Conservation (phyloP, 2,888 invertebrate species). For the Melanostoma mellinum region DNA sequence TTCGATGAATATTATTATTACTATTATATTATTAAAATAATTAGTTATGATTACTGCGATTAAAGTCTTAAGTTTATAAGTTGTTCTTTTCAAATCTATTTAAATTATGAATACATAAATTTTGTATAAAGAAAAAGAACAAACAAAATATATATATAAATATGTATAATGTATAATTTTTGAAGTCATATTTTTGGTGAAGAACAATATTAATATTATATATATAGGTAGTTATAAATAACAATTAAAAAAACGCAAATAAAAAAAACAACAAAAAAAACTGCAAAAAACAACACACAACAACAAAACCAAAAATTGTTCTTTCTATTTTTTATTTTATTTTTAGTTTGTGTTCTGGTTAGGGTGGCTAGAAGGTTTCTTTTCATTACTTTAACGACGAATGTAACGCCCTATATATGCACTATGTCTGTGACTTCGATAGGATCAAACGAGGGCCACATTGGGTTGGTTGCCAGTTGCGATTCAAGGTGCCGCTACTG, state of each 20-base stretch:
- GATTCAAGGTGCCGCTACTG: too few relatives aligned
- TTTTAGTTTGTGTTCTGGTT: slow-evolving; percentile 30
- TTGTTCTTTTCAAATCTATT: slow-evolving; percentile 73
- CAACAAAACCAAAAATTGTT: slow-evolving; percentile 54
- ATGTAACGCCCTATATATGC: too few relatives aligned
- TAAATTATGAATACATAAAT: slow-evolving; percentile 55
- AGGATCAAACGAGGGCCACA: too few relatives aligned
- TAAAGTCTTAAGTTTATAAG: slow-evolving; percentile 59
- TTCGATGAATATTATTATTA: slow-evolving; percentile 64
- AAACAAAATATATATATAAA: slow-evolving; percentile 37
- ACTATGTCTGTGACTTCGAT: too few relatives aligned
- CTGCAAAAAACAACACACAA: slow-evolving; percentile 72
- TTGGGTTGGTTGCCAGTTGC: too few relatives aligned
- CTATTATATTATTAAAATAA: slow-evolving; percentile 13
- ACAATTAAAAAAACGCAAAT: slow-evolving; percentile 56
- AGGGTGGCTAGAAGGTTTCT: not conserved
- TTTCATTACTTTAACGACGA: slow-evolving; percentile 8
- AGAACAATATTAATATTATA: slow-evolving; percentile 71
- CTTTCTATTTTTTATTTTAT: slow-evolving; percentile 50
- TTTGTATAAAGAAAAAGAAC: slow-evolving; percentile 54
- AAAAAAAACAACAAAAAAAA: slow-evolving; percentile 63
- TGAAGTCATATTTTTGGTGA: slow-evolving; percentile 71
- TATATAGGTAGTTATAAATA: slow-evolving; percentile 67
- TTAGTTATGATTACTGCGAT: slow-evolving; percentile 53
- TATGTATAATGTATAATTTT: slow-evolving; percentile 64